Evolutionary conservation across 2,113 vertebrate species (phyloP).

Genomic region (Elgaria multicarinata): DNA sequence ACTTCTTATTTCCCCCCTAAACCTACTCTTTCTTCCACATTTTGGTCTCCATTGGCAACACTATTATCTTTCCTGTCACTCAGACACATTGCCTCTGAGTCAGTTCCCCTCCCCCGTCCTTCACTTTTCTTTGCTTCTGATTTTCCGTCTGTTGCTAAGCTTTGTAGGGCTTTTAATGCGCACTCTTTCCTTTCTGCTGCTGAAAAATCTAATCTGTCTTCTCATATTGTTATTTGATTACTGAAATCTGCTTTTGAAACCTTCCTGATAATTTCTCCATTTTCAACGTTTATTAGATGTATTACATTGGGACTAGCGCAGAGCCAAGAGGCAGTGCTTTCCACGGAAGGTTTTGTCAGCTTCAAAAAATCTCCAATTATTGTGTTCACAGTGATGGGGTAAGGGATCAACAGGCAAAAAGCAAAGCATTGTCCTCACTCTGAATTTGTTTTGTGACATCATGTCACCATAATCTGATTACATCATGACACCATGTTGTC

Average conservation of each 20-base stretch:
- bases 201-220: conserved; percentile 8
- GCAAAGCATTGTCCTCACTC: background rate
- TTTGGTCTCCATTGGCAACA: conserved; percentile 39
- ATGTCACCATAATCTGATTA: background rate
- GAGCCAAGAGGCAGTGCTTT: background rate
- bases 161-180: conserved; percentile 16
- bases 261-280: background rate
- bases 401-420: background rate
- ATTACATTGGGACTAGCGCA: background rate
- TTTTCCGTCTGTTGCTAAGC: background rate
- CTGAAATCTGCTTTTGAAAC: conserved; percentile 1
- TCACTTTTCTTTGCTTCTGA: background rate
- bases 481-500: background rate
- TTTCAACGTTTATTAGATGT: background rate
- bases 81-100: conserved; percentile 8
- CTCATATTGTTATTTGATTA: conserved; percentile 19
- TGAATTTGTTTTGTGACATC: background rate
- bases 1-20: conserved; percentile 24
- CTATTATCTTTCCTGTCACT: conserved; percentile 36
- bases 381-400: background rate
- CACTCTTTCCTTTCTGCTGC: background rate
- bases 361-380: background rate
- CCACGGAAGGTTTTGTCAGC: background rate
- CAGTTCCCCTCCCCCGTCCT: background rate
- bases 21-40: conserved; percentile 12